phyloP scores from a whole-genome alignment of 37 sponge, comb jelly and placozoan genomes.

The Lycopodina hypogea region DNA sequence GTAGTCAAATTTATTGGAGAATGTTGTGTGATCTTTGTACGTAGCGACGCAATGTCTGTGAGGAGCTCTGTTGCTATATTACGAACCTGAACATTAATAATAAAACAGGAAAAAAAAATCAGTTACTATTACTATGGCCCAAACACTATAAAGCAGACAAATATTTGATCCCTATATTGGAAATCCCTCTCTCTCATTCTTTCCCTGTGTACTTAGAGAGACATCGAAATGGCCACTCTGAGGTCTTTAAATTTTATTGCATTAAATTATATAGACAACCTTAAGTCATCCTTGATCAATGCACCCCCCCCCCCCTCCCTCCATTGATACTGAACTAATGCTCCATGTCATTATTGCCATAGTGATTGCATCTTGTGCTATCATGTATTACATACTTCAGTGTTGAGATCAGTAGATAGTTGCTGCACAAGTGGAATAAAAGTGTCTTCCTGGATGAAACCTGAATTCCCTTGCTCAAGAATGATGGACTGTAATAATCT shows the following conservation, averaged over 20 bases:
- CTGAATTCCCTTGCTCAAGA: slow-evolving; percentile 60
- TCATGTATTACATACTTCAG: slow-evolving; percentile 32
- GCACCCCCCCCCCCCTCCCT: too few species aligned
- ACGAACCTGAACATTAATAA: not conserved
- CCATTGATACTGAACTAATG: too few species aligned
- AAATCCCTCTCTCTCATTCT: not conserved
- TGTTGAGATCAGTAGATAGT: slow-evolving; percentile 23
- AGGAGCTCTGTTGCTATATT: slow-evolving; percentile 10
- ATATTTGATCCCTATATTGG: too few species aligned
- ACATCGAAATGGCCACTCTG: too few species aligned
- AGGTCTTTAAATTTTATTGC: too few species aligned
- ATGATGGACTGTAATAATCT: slow-evolving; percentile 75
- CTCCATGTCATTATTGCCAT: not conserved
- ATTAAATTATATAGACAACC: too few species aligned
- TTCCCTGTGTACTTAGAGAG: too few species aligned
- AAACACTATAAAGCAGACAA: too few species aligned
- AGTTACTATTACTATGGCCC: not conserved
- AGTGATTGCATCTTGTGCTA: not conserved
- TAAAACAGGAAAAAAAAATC: not conserved
- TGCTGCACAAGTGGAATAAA: slow-evolving; percentile 34
- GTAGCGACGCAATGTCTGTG: not conserved
- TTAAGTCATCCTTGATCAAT: too few species aligned
- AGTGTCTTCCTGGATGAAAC: slow-evolving; percentile 50
- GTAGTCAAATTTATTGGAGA: too few species aligned
- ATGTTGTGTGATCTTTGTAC: not conserved